phyloP scores from a whole-genome alignment of 2,113 vertebrate species.

The Lutjanus erythropterus region DNA sequence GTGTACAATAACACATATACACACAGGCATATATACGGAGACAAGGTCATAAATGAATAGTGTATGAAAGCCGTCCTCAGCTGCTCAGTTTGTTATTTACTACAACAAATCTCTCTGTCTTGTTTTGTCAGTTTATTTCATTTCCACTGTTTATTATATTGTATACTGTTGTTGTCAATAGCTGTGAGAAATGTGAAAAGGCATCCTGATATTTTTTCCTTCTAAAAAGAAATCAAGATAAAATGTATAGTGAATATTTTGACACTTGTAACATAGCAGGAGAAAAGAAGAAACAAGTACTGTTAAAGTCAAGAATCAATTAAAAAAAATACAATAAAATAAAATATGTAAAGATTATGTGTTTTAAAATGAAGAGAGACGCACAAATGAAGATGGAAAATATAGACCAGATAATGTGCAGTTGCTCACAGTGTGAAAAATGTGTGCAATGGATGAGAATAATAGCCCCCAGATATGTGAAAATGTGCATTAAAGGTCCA shows the following conservation, averaged over 20 bases:
- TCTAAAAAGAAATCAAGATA: background rate
- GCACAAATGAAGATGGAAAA: no score
- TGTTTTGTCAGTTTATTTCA: background rate
- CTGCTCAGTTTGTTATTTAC: no score
- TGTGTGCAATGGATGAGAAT: background rate
- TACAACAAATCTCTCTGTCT: background rate
- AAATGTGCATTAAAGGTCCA: background rate
- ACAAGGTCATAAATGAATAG: constrained; percentile 51
- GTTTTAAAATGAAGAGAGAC: no score
- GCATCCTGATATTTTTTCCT: background rate
- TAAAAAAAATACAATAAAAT: background rate
- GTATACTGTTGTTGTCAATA: background rate
- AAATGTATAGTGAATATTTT: background rate
- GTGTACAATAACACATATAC: constrained; percentile 13
- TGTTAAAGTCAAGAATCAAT: background rate
- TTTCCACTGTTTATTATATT: background rate
- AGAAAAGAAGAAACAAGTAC: background rate
- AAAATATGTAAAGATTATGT: background rate
- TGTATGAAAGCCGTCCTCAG: constrained; percentile 26
- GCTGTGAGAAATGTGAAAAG: background rate
- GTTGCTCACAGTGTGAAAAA: no score
- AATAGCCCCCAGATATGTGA: background rate
- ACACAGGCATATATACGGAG: background rate
- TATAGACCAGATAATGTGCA: no score
- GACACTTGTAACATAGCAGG: background rate